Evolutionary conservation across 2,113 vertebrate genomes (phyloP).

Genomic region (Capreolus pygargus): DNA sequence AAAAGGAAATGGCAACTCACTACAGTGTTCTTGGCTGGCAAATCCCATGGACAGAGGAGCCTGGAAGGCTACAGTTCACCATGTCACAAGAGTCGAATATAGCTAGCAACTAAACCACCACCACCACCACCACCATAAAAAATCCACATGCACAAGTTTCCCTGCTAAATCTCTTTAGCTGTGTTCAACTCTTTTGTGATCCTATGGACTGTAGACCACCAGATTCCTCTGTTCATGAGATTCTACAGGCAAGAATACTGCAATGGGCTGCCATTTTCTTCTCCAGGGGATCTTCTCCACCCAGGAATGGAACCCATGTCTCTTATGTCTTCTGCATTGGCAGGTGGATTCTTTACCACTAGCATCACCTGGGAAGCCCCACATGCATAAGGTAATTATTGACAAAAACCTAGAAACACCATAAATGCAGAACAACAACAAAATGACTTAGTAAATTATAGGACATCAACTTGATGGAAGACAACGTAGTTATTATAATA

Average conservation of each 20-base stretch:
- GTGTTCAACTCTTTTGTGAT: not conserved
- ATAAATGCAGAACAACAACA: not conserved
- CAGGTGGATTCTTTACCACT: not conserved
- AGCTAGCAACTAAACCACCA: not conserved
- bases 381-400: not conserved
- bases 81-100: not conserved
- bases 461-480: not conserved
- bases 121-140: not conserved
- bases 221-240: not conserved
- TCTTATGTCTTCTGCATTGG: not conserved
- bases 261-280: not conserved
- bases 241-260: not conserved
- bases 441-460: constrained; percentile 26
- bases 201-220: not conserved
- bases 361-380: not conserved
- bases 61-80: not conserved
- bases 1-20: not conserved
- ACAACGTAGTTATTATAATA: not conserved
- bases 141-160: not conserved
- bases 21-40: not conserved
- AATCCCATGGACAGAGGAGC: not conserved
- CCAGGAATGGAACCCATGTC: accelerated
- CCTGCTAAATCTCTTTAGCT: not conserved
- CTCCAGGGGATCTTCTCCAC: not conserved
- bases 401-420: constrained; percentile 22